A percentile compares a stretch with the other conserved stretches of the same genome.
phyloP scores from a whole-genome alignment of 1,140 invertebrate genomes.

The Aphelinus certus region DNA sequence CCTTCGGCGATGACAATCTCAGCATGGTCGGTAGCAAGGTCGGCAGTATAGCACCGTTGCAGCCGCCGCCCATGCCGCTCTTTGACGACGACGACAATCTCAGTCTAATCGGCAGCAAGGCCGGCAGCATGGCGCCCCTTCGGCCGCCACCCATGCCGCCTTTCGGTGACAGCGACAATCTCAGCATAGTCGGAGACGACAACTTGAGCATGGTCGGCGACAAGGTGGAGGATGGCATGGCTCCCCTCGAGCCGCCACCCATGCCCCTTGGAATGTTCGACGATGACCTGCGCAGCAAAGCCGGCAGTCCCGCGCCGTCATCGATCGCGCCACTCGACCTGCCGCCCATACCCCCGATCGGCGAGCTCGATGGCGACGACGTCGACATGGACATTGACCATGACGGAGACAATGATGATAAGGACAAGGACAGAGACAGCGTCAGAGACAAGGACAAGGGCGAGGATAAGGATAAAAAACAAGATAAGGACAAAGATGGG shows the following conservation, averaged over 20 bases:
- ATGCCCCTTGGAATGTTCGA: constrained; percentile 50
- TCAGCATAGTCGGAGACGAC: no score
- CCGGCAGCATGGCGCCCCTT: not conserved
- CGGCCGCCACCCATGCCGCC: constrained; percentile 6
- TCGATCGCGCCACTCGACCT: constrained; percentile 12
- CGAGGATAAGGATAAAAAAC: no score
- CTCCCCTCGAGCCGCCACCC: constrained; percentile 36
- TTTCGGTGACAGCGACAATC: not conserved
- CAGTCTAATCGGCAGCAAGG: not conserved
- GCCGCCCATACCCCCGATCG: constrained; percentile 9
- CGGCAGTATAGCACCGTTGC: not conserved
- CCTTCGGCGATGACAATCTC: not conserved
- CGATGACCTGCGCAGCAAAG: constrained; percentile 42
- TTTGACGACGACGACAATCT: not conserved
- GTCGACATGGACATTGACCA: not conserved
- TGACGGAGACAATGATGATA: no score
- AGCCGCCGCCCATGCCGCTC: not conserved
- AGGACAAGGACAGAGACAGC: no score
- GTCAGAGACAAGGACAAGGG: no score
- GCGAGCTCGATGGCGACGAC: not conserved
- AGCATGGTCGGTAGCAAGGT: not conserved
- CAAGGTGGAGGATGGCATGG: not conserved
- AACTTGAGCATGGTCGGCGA: not conserved
- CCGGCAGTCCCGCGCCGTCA: not conserved
- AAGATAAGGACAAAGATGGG: no score